Percentiles rank a stretch among this genome's conserved stretches.
Conservation (phyloP, 2,888 invertebrate genomes). For the Schizaphis graminum region DNA sequence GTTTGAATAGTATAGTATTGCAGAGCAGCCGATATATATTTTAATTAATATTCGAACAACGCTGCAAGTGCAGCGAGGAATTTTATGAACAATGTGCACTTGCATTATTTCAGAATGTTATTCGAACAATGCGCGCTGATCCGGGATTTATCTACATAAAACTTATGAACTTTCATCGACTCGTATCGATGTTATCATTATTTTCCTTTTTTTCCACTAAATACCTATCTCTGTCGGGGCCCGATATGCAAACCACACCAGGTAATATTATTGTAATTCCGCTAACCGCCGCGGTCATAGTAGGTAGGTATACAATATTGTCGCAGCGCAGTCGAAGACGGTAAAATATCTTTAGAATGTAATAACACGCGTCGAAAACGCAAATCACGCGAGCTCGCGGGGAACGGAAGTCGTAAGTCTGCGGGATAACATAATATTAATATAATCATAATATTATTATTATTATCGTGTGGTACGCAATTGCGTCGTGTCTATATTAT, state of each 20-base stretch:
- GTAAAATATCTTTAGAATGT: neutral
- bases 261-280: neutral
- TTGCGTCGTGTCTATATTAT: neutral
- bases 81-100: neutral
- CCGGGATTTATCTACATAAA: neutral
- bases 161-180: neutral
- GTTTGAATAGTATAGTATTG: neutral
- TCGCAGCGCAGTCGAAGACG: neutral
- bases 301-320: neutral
- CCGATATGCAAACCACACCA: neutral
- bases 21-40: neutral
- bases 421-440: neutral
- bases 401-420: conserved; percentile 23
- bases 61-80: neutral
- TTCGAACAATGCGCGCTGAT: neutral
- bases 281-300: neutral
- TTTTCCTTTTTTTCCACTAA: neutral
- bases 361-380: neutral
- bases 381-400: neutral
- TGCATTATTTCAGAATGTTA: neutral
- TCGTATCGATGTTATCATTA: neutral
- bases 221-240: neutral
- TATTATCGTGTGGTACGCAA: neutral
- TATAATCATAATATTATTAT: neutral
- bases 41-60: neutral